Base-by-base conservation (phyloP, 2,888 invertebrate species). In the Coelopa pilipes region DNA sequence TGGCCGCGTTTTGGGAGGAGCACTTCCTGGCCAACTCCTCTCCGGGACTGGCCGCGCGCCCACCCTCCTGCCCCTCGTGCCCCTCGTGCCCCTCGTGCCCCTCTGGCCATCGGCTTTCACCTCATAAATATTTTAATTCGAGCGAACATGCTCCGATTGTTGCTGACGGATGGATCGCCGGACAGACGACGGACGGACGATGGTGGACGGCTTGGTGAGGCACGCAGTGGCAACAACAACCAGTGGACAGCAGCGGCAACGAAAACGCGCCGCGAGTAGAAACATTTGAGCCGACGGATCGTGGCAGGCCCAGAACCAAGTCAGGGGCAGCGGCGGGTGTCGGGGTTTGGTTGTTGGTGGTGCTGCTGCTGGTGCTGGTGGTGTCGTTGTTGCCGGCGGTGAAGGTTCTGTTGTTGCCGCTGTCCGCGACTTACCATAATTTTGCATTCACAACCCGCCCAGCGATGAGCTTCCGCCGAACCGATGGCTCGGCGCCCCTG, bases 361-460 rank as follows among this genome's bases (percentile, higher is more conserved):
- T 34, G 2, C 7, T 34, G 34, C 4, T 34, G 34, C 4, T 34
- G 4, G 7, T 34, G 34, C 7, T 34, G 34, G 7, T 34, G 34
- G 34, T 34, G 34, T 34, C 34, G 34, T 34, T 34, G 34, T 34
- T 34, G 34, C 34, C 7, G 34, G 34, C 34, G 34, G 34, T 7
- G 34, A 34, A 34, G 34, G 34, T 34, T 34, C 34, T 34, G 34
- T 34, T 34, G 34, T 34, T 34, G 34, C 59, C 47, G 70, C 63
- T 62, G 62, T 62, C 62, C 53, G 62, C 70, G 62, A 62, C 70
- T 70, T 70, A 70, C 45, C 70, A 70, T 70, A 70, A 62, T 62
- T 70, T 70, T 63, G 70, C 70, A 70, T 70, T 70, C 50, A 24
- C 47, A 50, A 62, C 53, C 62, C 62, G 53, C 62, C 55, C 62